These are phyloP conservation scores for Anas acuta DNA, from an alignment of 2,797 vertebrate species.

Conservation along the genomic window DNA sequence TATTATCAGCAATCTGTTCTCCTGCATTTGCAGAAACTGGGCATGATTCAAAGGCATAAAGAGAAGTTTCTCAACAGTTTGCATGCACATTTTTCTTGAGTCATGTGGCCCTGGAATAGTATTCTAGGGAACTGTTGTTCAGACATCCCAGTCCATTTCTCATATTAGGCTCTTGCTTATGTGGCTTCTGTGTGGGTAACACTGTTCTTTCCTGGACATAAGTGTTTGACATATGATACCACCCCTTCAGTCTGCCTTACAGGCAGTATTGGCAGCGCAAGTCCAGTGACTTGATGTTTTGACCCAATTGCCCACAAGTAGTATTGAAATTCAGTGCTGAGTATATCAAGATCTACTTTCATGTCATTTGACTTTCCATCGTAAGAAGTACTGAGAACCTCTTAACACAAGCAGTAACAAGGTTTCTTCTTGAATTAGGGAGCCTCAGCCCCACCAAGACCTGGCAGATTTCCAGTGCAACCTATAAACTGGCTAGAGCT, in stretches of 20 bases:
- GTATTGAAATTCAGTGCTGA: not conserved
- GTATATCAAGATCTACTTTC: not conserved
- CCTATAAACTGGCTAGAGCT: slow-evolving; percentile 48
- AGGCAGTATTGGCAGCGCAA: fast-evolving
- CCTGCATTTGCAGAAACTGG: not conserved
- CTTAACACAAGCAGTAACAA: not conserved
- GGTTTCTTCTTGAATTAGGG: slow-evolving; percentile 45
- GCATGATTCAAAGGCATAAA: not conserved
- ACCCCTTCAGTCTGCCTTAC: not conserved
- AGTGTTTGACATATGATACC: not conserved
- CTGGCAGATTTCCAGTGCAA: slow-evolving; percentile 40
- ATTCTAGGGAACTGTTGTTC: not conserved
- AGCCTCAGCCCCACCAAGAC: not conserved
- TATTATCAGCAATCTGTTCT: slow-evolving; percentile 29
- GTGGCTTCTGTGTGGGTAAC: not conserved
- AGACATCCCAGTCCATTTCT: not conserved
- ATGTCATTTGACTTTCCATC: slow-evolving; percentile 47
- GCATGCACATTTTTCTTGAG: not conserved
- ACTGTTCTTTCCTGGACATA: not conserved
- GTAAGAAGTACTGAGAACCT: slow-evolving; percentile 12
- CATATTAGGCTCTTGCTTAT: not conserved
- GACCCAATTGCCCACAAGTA: not conserved
- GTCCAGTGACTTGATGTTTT: not conserved
- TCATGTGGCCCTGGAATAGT: not conserved
- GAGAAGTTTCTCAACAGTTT: not conserved